A percentile compares a stretch with the other conserved stretches of the same genome.
phyloP scores from a whole-genome alignment of 1,140 invertebrate genomes.

The Archegozetes longisetosus region DNA sequence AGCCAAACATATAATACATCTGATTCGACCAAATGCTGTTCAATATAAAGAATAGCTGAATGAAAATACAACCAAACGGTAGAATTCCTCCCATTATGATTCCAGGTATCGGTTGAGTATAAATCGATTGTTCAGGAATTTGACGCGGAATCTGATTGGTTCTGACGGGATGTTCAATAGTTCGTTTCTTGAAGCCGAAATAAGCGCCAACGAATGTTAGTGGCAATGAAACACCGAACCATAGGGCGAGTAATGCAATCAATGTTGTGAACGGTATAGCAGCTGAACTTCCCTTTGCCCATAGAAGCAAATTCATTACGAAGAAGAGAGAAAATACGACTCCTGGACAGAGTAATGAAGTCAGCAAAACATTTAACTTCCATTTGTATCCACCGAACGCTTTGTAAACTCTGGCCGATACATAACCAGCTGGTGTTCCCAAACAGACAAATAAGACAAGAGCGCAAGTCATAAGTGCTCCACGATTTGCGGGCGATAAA shows the following conservation, averaged over 20 bases:
- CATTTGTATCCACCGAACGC: slow-evolving; percentile 92
- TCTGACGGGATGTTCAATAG: slow-evolving; percentile 87
- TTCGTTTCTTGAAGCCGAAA: slow-evolving; percentile 92
- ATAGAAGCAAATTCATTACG: slow-evolving; percentile 85
- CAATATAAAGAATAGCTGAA: slow-evolving; percentile 96
- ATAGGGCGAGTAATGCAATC: slow-evolving; percentile 83
- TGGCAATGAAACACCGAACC: slow-evolving; percentile 96
- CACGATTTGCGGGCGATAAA: slow-evolving; percentile 91
- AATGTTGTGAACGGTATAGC: slow-evolving; percentile 94
- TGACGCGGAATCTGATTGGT: slow-evolving; percentile 97
- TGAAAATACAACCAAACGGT: slow-evolving; percentile 98
- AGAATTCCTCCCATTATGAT: slow-evolving; percentile 96
- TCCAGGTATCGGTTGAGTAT: slow-evolving; percentile 68
- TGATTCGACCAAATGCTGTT: slow-evolving; percentile 97
- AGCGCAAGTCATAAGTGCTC: slow-evolving; percentile 93
- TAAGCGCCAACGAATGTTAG: slow-evolving; percentile 94
- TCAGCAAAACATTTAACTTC: slow-evolving; percentile 93
- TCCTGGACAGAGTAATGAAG: slow-evolving; percentile 80
- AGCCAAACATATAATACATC: slow-evolving; percentile 99
- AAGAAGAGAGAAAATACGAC: slow-evolving; percentile 91
- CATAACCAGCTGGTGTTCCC: slow-evolving; percentile 87
- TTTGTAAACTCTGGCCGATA: slow-evolving; percentile 91
- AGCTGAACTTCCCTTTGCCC: slow-evolving; percentile 84
- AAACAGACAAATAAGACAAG: slow-evolving; percentile 86
- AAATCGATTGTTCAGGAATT: slow-evolving; percentile 92